Evolutionary conservation across 2,888 invertebrate genomes (phyloP).

Genomic region (Rhagonycha lutea): DNA sequence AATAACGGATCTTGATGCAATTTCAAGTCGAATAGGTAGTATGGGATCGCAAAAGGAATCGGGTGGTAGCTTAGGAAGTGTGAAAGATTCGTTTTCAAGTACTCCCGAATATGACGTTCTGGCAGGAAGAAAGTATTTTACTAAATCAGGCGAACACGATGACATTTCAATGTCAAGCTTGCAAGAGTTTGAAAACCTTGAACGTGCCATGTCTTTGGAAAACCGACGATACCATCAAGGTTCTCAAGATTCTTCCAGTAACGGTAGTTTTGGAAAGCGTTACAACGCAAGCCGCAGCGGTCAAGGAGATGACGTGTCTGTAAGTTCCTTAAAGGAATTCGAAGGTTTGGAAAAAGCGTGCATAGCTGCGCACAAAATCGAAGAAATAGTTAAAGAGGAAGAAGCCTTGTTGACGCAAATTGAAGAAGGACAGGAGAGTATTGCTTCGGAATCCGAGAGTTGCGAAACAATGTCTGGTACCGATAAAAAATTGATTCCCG

Average conservation of each 20-base stretch:
- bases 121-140: conserved; percentile 81
- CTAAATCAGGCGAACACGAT: conserved; percentile 84
- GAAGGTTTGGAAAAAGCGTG: conserved; percentile 90
- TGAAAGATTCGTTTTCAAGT: conserved; percentile 87
- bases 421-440: conserved; percentile 58
- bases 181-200: conserved; percentile 92
- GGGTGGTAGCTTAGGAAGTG: conserved; percentile 75
- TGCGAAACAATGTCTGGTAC: conserved; percentile 65
- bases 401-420: conserved; percentile 71
- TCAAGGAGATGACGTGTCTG: conserved; percentile 83
- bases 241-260: conserved; percentile 83
- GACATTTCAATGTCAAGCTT: conserved; percentile 90
- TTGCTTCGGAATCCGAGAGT: conserved; percentile 62
- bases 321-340: conserved; percentile 89
- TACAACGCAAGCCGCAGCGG: conserved; percentile 72
- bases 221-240: conserved; percentile 74
- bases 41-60: conserved; percentile 78
- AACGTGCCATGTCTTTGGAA: conserved; percentile 81
- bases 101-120: conserved; percentile 90
- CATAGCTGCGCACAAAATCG: conserved; percentile 80
- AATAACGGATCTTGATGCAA: conserved; percentile 79
- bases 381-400: conserved; percentile 83
- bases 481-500: conserved; percentile 62
- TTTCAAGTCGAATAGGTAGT: conserved; percentile 75
- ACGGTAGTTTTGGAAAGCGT: conserved; percentile 78